Evolutionary conservation across 2,797 vertebrate species (phyloP).

Genomic region (Euthynnus affinis): DNA sequence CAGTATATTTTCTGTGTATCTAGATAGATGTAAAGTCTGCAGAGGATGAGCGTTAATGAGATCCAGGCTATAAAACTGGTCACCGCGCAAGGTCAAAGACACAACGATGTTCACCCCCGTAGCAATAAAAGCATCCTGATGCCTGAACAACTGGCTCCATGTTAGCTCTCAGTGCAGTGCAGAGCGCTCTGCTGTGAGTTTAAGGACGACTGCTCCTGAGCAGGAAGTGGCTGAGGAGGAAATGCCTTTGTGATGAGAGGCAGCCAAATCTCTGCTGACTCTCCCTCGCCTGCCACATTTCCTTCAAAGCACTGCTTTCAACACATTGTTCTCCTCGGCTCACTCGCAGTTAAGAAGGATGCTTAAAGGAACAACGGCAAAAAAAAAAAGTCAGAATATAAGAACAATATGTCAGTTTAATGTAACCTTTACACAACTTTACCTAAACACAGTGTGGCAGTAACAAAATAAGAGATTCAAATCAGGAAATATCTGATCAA

Average conservation of each 20-base stretch:
- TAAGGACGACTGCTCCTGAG: slow-evolving; percentile 61
- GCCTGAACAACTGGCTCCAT: background rate
- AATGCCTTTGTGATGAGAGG: slow-evolving; percentile 84
- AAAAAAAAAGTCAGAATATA: too few species aligned
- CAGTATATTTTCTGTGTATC: slow-evolving; percentile 6
- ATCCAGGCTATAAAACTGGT: slow-evolving; percentile 21
- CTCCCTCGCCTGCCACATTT: slow-evolving; percentile 47
- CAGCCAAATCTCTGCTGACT: slow-evolving; percentile 55
- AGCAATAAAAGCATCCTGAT: slow-evolving; percentile 38
- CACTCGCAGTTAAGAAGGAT: slow-evolving; percentile 4
- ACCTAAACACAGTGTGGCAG: too few species aligned
- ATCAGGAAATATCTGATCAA: too few species aligned
- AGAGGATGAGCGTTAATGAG: slow-evolving; percentile 24
- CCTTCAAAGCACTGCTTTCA: slow-evolving; percentile 49
- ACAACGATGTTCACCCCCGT: slow-evolving; percentile 3
- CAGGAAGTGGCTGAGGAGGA: slow-evolving; percentile 82
- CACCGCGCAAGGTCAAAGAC: slow-evolving; percentile 30
- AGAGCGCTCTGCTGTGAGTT: slow-evolving; percentile 28
- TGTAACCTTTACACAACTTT: too few species aligned
- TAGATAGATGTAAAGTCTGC: background rate
- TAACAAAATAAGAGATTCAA: too few species aligned
- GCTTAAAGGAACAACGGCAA: background rate
- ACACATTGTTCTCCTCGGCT: slow-evolving; percentile 43
- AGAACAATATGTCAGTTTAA: too few species aligned
- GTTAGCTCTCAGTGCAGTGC: background rate